These are phyloP conservation scores for Mercenaria mercenaria DNA, from an alignment of 1,140 invertebrate genomes.

Conservation along the genomic window DNA sequence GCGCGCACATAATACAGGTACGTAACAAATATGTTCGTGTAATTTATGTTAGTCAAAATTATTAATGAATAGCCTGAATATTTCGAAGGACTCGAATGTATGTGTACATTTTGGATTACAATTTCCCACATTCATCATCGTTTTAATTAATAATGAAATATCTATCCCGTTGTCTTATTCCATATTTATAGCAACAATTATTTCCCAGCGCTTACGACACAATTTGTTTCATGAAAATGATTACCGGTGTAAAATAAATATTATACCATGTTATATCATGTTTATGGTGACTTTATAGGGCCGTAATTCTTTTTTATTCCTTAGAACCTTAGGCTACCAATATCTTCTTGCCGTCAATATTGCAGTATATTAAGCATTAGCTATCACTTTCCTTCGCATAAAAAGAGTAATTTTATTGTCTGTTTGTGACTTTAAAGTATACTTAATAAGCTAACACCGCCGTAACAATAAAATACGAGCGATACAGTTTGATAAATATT, in stretches of 20 bases:
- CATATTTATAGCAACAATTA: no score
- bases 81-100: no score
- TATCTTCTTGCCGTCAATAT: conserved; percentile 12
- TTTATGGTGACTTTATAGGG: conserved; percentile 37
- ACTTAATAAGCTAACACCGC: neutral
- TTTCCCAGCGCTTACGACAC: neutral
- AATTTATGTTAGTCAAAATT: no score
- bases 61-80: no score
- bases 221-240: neutral
- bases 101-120: no score
- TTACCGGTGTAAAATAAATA: conserved; percentile 6
- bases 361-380: conserved; percentile 13
- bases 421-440: conserved; percentile 29
- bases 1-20: no score
- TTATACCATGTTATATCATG: conserved; percentile 22
- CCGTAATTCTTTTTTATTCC: conserved; percentile 40
- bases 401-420: conserved; percentile 40
- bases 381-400: conserved; percentile 38
- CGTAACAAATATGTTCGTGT: no score
- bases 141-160: no score
- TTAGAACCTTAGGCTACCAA: neutral
- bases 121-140: no score
- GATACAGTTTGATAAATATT: conserved; percentile 43
- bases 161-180: no score
- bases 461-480: conserved; percentile 52